Conservation (phyloP, 2,797 vertebrate genomes). For the Phyllotis vaccarum region DNA sequence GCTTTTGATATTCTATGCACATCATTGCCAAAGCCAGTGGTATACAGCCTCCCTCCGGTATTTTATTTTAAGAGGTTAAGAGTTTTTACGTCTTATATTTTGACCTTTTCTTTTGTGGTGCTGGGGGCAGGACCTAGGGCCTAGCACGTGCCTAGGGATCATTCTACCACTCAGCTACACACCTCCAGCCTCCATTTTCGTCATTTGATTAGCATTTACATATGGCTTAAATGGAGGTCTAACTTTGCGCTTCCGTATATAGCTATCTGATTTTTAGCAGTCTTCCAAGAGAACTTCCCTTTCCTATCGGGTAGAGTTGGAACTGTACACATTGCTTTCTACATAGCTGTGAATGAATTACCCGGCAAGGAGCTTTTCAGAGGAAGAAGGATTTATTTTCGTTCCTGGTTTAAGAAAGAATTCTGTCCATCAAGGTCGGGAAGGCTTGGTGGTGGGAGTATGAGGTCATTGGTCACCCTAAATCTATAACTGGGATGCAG, state of each 20-base stretch:
- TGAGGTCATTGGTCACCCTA: background rate
- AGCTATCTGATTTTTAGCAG: background rate
- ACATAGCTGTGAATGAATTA: background rate
- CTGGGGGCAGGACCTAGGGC: background rate
- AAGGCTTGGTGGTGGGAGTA: no score
- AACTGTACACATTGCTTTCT: background rate
- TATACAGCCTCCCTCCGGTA: background rate
- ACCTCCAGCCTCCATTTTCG: background rate
- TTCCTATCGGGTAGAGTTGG: background rate
- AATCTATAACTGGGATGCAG: background rate
- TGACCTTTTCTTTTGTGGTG: background rate
- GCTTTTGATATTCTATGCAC: background rate
- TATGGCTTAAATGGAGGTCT: background rate
- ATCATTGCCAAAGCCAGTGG: background rate
- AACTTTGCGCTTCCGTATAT: background rate
- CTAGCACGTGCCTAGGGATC: background rate
- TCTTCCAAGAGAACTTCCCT: background rate
- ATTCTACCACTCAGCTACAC: background rate
- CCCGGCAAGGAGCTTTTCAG: background rate
- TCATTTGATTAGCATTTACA: background rate
- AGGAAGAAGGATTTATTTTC: background rate
- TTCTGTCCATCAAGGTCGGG: background rate
- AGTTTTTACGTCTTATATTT: background rate
- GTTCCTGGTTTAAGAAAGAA: background rate
- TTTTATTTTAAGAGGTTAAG: slow-evolving; percentile 9